Conservation (phyloP, 2,113 vertebrate genomes). For the Aspidoscelis tigris region DNA sequence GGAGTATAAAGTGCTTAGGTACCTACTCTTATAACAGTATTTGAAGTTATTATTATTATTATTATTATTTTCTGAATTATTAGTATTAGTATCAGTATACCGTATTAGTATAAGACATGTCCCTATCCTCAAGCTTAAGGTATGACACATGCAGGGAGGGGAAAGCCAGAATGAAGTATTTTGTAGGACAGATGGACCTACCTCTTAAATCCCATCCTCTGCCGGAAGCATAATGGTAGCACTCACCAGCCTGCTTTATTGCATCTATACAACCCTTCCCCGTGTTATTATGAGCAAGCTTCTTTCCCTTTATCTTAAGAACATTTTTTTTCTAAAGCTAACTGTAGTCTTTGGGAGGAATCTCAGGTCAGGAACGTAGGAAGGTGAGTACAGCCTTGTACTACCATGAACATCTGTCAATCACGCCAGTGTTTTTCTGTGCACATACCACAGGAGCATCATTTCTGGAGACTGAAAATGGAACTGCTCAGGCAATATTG, state of each 20-base stretch:
- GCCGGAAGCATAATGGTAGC: no score
- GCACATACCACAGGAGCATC: conserved; percentile 4
- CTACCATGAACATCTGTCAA: conserved; percentile 45
- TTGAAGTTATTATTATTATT: no score
- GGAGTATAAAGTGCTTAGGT: neutral
- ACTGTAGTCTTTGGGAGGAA: conserved; percentile 34
- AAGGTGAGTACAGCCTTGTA: conserved; percentile 31
- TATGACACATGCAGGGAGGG: no score
- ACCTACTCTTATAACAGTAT: neutral
- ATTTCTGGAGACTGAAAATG: conserved; percentile 46
- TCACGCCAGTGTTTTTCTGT: conserved; percentile 26
- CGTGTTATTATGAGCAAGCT: conserved; percentile 27
- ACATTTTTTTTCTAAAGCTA: conserved; percentile 41
- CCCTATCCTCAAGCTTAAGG: no score
- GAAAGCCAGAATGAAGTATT: no score
- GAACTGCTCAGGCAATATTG: conserved; percentile 44
- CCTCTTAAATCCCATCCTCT: no score
- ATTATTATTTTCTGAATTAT: no score
- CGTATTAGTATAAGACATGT: no score
- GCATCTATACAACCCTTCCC: conserved; percentile 27
- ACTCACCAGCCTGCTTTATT: neutral
- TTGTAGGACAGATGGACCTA: no score
- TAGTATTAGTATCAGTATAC: no score
- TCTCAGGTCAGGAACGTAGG: conserved; percentile 3
- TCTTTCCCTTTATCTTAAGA: neutral